Conservation (phyloP, 2,797 vertebrate genomes). For the Glyptemys insculpta region DNA sequence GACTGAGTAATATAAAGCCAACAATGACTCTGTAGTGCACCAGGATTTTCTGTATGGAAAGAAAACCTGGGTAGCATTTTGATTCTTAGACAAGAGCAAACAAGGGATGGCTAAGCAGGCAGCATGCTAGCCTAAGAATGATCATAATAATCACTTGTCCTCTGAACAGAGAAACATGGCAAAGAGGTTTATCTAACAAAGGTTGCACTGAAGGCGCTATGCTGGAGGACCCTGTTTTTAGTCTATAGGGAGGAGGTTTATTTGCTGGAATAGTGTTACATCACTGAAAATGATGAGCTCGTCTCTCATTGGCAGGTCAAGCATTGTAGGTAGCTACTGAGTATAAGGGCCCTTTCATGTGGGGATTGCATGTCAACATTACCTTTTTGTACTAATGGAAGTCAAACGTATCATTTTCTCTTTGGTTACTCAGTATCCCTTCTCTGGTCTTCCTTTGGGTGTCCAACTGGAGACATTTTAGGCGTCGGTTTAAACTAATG, state of each 20-base stretch:
- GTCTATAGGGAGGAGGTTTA: background rate
- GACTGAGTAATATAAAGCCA: background rate
- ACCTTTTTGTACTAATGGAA: background rate
- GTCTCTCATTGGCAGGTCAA: background rate
- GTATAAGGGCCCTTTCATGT: background rate
- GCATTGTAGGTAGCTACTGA: background rate
- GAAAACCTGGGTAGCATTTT: background rate
- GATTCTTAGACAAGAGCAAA: background rate
- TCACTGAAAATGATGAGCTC: background rate
- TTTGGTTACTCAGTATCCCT: too few relatives aligned
- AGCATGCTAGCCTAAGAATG: background rate
- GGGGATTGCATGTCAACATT: background rate
- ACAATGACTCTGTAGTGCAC: accelerated
- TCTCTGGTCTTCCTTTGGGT: background rate
- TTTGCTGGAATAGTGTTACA: background rate
- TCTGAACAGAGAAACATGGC: background rate
- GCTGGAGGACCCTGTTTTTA: background rate
- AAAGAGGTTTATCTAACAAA: background rate
- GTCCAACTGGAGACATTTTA: background rate
- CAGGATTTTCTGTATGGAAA: background rate
- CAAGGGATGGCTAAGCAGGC: background rate
- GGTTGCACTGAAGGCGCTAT: background rate
- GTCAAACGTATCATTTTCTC: background rate
- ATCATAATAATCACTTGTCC: background rate
- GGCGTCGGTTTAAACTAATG: background rate